Conservation (phyloP, 2,797 vertebrate genomes). For the Rhinogobio ventralis region DNA sequence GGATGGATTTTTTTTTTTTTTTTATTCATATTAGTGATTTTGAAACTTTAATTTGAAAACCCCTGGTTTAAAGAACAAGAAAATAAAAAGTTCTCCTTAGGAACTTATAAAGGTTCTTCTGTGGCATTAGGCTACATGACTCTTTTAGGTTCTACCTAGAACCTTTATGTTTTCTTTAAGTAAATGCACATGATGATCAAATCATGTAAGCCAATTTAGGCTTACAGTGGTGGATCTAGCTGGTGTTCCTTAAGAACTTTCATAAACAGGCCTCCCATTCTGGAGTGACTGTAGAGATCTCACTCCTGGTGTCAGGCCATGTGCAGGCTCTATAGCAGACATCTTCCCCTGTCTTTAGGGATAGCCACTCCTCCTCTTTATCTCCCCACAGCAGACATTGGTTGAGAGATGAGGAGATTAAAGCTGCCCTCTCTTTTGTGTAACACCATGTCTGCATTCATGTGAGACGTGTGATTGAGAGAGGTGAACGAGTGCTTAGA, state of each 20-base stretch:
- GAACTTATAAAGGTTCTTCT: neutral
- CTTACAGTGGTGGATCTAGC: neutral
- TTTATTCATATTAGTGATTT: neutral
- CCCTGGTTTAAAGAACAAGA: neutral
- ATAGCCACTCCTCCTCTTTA: slow-evolving; percentile 51
- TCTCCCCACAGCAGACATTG: slow-evolving; percentile 52
- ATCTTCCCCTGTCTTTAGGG: slow-evolving; percentile 48
- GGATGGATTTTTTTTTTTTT: neutral
- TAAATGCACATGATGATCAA: neutral
- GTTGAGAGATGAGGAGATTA: slow-evolving; percentile 58
- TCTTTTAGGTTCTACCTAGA: neutral
- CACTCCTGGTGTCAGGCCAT: slow-evolving; percentile 26
- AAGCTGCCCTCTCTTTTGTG: slow-evolving; percentile 43
- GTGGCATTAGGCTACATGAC: neutral
- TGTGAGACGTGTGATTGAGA: slow-evolving; percentile 56
- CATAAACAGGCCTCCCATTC: slow-evolving; percentile 1
- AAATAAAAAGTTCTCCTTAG: neutral
- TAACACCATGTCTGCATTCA: slow-evolving; percentile 47
- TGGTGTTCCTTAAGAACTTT: neutral
- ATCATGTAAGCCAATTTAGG: neutral
- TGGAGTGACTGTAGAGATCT: neutral
- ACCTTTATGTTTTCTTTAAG: neutral
- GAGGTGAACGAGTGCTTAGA: slow-evolving; percentile 49
- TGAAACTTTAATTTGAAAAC: neutral
- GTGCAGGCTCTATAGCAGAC: slow-evolving; percentile 32